phyloP scores from a whole-genome alignment of 2,888 invertebrate genomes.

The Tachystola acroxantha region DNA sequence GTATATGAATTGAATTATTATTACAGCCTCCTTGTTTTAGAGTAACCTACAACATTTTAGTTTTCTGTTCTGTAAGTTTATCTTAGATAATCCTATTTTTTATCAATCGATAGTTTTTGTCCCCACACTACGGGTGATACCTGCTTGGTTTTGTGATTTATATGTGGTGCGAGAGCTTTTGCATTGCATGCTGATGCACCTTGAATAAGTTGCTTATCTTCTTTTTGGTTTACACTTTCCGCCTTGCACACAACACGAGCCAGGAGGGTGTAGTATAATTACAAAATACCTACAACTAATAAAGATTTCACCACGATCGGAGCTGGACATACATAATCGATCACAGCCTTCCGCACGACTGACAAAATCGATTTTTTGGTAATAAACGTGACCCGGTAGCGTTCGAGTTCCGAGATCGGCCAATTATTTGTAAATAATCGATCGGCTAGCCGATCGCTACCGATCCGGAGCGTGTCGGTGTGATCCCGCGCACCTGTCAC shows the following conservation, averaged over 20 bases:
- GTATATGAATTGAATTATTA: no score
- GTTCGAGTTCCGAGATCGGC: slow-evolving; percentile 35
- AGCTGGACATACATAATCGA: slow-evolving; percentile 25
- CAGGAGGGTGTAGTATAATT: slow-evolving; percentile 10
- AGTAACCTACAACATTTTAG: no score
- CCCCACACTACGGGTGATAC: slow-evolving; percentile 34
- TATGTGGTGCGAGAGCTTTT: slow-evolving; percentile 31
- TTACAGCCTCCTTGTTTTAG: no score
- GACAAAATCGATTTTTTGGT: slow-evolving; percentile 53
- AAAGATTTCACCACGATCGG: slow-evolving; percentile 19
- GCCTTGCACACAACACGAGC: slow-evolving; percentile 4
- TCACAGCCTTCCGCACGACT: slow-evolving; percentile 64
- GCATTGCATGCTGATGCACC: slow-evolving; percentile 41
- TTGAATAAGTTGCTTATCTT: slow-evolving; percentile 32
- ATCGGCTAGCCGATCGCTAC: slow-evolving; percentile 49
- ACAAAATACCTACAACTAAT: slow-evolving; percentile 3
- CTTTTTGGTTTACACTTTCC: slow-evolving; percentile 20
- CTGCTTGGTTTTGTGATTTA: slow-evolving; percentile 46
- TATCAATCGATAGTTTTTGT: slow-evolving; percentile 16
- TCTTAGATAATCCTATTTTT: no score
- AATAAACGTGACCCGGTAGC: slow-evolving; percentile 52
- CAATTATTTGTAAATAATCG: slow-evolving; percentile 64
- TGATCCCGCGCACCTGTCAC: slow-evolving; percentile 54
- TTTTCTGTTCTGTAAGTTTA: no score
- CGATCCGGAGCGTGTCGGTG: slow-evolving; percentile 45